Base-by-base conservation (phyloP, 2,113 vertebrate genomes). In the Gallinago paraguaiae region DNA sequence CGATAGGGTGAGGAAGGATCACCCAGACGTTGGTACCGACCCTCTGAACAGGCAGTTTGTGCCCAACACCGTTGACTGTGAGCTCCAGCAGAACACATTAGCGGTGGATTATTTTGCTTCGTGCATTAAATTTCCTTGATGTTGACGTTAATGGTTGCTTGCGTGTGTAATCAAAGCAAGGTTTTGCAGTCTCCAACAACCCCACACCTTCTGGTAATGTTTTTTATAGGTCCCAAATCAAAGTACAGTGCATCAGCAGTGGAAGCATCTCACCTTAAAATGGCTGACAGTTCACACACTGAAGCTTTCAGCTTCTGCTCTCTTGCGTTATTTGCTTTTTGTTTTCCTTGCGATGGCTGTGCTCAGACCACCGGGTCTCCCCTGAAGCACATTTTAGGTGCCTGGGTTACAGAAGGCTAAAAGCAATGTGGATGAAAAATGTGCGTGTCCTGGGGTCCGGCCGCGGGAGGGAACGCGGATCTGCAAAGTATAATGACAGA, bases 241-340 rank as follows among this genome's bases (percentile, higher is more conserved):
- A 63, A 51, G 69, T 2, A 2, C 43, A 27, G 74, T 4, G 13
- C 65, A 43, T 89, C 78, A 71, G 90, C 95, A n/a, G 54, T 74
- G 95, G 82, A 35, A 88, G 63, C 94, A 43, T 63, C 94, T 92
- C 91, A 65, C 96, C 92, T 93, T 78, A 80, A 86, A 83, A 96
- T 93, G 94, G 94, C 86, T 93, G 94, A 65, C 82, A 59, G 88
- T 61, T 97, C 84, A 7, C 57, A 81, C 46, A 6, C 43, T 14
- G 3, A 23, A 27, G 87, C 81, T 85, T 90, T 35, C 86, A 78
- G 91, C 82, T 87, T 41, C 0, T 56, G 90, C 76, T 95, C 50
- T 33, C 63, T 3, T 17, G 6, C 4, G 3, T 33, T 46, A 5
- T 7, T 69, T 67, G 88, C 41, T 70, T 53, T 56, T 31, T 72